Evolutionary conservation across 2,797 vertebrate genomes (phyloP), one percentile per base, ranked within the genome.

Genomic region (Spondyliosoma cantharus): DNA sequence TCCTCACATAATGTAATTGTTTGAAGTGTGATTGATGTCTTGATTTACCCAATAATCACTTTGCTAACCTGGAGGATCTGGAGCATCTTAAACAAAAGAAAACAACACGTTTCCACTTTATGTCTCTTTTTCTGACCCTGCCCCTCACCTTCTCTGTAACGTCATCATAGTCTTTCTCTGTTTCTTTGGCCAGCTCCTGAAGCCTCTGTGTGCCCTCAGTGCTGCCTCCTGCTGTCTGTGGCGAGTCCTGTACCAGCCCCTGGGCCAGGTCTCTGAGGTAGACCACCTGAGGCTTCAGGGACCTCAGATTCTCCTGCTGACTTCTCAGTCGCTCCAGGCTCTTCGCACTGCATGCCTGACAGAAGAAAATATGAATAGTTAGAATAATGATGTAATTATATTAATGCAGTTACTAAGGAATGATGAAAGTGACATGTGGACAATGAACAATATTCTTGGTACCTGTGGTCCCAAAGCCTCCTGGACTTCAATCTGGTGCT

Each of bases 401-500:
- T n/a, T 19, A 29, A 61, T 19, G 4, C n/a, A 16, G 3, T 22
- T 48, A 63, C 42, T 19, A 29, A 43, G 59, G 48, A 42, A 12
- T 2, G 42, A 9, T 42, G 0, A 45, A 60, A 61, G 37, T 24
- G 11, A 43, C 57, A 65, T 3, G 2, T 56, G 16, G 46, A 16
- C 22, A 14, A 16, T 24, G 37, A 59, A n/a, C 20, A 0, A 0
- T 9, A 3, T 27, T 19, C 57, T 68, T n/a, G 20, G 45, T 80
- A 94, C 93, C 93, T 94, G 95, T 0, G 97, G 95, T 32, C 98
- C 98, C 0, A 99, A 90, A 0, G 98, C 97, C 61, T 99, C 97
- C 50, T 98, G 98, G 73, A 99, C 97, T 86, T 99, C 97, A 49
- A 99, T 95, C 86, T 99, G 97, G 87, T 99, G 98, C 79, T 95